Percentiles rank a stretch among this genome's conserved stretches.
phyloP scores from a whole-genome alignment of 2,113 vertebrate species.

The Pollachius pollachius region DNA sequence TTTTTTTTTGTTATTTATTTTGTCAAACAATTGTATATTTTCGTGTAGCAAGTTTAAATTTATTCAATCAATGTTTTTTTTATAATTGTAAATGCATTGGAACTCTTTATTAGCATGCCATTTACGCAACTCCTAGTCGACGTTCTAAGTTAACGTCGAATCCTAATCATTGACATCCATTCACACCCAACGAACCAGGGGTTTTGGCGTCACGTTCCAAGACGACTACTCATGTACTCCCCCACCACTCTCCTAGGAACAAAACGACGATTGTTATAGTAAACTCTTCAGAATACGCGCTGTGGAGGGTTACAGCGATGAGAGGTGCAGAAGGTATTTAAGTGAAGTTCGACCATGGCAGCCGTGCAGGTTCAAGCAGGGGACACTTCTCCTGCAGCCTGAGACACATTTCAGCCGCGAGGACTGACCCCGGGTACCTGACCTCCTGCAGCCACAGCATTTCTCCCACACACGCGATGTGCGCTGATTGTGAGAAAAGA shows the following conservation, averaged over 20 bases:
- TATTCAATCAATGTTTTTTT: constrained; percentile 30
- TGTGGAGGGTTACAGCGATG: constrained; percentile 84
- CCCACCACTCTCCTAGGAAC: constrained; percentile 84
- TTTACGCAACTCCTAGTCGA: constrained; percentile 49
- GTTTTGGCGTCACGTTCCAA: constrained; percentile 62
- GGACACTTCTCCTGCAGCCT: constrained; percentile 95
- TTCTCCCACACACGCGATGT: constrained; percentile 75
- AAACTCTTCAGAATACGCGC: constrained; percentile 80
- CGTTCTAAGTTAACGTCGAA: constrained; percentile 52
- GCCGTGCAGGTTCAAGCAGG: constrained; percentile 96
- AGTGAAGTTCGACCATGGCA: constrained; percentile 94
- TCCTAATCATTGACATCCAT: constrained; percentile 42
- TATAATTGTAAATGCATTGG: constrained; percentile 46
- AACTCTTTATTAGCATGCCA: constrained; percentile 61
- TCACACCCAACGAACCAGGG: constrained; percentile 33
- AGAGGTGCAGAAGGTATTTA: constrained; percentile 96
- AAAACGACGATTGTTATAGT: constrained; percentile 66
- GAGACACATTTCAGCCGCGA: constrained; percentile 93
- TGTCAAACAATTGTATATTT: constrained; percentile 53
- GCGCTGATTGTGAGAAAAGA: constrained; percentile 67
- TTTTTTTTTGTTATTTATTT: constrained; percentile 68
- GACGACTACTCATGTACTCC: constrained; percentile 86
- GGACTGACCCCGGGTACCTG: constrained; percentile 98
- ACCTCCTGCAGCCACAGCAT: constrained; percentile 89
- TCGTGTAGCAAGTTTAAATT: constrained; percentile 50